Evolutionary conservation across 2,113 vertebrate species (phyloP).

Genomic region (Equus przewalskii): DNA sequence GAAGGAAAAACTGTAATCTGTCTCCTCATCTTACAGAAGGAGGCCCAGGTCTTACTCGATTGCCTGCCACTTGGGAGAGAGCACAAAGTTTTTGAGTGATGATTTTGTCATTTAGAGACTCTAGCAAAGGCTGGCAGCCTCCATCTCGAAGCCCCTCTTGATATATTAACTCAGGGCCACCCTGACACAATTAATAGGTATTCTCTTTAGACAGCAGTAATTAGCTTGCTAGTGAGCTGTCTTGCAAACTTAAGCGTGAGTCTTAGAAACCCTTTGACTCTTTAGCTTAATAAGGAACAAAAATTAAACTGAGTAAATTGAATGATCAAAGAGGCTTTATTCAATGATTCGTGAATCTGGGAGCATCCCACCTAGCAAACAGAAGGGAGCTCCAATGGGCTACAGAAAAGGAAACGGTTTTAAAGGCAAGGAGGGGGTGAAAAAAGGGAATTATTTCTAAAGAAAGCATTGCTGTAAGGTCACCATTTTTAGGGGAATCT

Average conservation of each 20-base stretch:
- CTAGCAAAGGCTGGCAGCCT: background rate
- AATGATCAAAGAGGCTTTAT: background rate
- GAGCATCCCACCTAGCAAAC: background rate
- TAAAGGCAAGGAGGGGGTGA: background rate
- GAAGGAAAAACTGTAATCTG: background rate
- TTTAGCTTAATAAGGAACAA: background rate
- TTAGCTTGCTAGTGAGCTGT: too few relatives aligned
- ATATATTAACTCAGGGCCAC: background rate
- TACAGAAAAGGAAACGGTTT: background rate
- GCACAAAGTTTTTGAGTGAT: background rate
- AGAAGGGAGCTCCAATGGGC: background rate
- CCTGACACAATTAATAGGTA: background rate
- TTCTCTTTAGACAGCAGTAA: background rate
- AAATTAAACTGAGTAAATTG: background rate
- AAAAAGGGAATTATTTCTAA: background rate
- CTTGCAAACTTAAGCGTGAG: background rate
- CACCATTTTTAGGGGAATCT: background rate
- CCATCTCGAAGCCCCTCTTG: background rate
- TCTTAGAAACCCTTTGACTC: background rate
- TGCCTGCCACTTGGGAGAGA: background rate
- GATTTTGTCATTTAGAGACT: background rate
- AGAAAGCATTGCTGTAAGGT: background rate
- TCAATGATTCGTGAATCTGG: background rate
- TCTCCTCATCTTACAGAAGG: background rate
- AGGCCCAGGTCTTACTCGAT: background rate